Base-by-base conservation (phyloP, 2,113 vertebrate genomes). In the Spea multiplicata region DNA sequence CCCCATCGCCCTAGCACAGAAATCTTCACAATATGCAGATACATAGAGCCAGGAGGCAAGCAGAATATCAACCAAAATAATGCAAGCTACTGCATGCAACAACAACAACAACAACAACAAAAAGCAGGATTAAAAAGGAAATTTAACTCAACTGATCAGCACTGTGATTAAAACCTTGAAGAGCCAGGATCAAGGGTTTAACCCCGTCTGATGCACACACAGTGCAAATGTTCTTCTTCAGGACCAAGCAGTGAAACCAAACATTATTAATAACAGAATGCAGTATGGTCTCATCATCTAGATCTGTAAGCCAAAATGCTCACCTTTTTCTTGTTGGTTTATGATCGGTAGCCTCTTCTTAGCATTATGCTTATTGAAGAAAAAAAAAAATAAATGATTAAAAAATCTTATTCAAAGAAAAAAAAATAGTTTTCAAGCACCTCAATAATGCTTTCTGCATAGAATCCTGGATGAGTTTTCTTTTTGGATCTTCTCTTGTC, bases 131-230 rank as follows among this genome's bases (percentile, higher is more conserved):
- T 50, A 64, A 52, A 30, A 55, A 72, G 7, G 73, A 44, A 4
- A 62, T 50, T 30, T 62, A 16, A 45, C 17, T 59, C 46, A 70
- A 59, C 17, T 44, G 17, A 44, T 76, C 44, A 16, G 48, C 44
- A 48, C 10, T 46, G 66, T 57, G 12, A 57, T 47, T 48, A 48
- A 69, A 49, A 45, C 46, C 75, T 69, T 76, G 30, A 76, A 14
- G 66, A 66, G 66, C 69, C 75, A 76, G 16, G 69, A 52, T 72
- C 69, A 79, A 79, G 76, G 76, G 50, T 64, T 78, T 45, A 55
- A 45, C 16, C 47, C 67, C 12, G 3, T 59, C n/a, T 57, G 4
- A 5, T 2, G 53, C 46, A 30, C 45, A 30, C 45, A 12, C 16
- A 50, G 12, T 14, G 5, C 6, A 13, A 13, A 30, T 44, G 30